Evolutionary conservation across 2,888 invertebrate species (phyloP).

Genomic region (Epinotia nisella): DNA sequence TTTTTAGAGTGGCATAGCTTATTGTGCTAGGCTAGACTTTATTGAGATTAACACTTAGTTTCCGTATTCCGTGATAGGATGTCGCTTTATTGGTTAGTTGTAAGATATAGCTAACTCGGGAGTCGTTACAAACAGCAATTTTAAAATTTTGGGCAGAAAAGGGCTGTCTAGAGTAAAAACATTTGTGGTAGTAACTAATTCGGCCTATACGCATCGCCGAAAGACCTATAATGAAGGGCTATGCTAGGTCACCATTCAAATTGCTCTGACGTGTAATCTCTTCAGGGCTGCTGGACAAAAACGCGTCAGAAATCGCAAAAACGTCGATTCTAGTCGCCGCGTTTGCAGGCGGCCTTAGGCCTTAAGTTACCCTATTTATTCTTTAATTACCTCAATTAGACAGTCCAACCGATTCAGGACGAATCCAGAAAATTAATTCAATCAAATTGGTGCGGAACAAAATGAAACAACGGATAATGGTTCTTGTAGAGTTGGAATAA

Average conservation of each 20-base stretch:
- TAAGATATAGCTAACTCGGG: conserved; percentile 21
- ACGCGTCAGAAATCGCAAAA: conserved; percentile 36
- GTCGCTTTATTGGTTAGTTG: conserved; percentile 34
- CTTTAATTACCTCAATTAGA: conserved; percentile 63
- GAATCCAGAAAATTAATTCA: conserved; percentile 17
- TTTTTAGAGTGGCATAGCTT: neutral
- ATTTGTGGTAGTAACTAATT: neutral
- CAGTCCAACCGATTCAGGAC: conserved; percentile 46
- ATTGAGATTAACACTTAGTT: conserved; percentile 27
- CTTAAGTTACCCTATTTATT: conserved; percentile 75
- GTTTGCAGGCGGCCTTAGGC: conserved; percentile 52
- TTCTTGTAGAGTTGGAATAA: neutral
- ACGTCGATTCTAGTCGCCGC: conserved; percentile 44
- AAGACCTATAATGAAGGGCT: neutral
- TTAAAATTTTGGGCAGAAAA: neutral
- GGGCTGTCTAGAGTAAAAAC: neutral
- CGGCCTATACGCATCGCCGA: neutral
- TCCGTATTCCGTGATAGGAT: conserved; percentile 12
- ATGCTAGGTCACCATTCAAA: neutral
- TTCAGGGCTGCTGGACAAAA: conserved; percentile 27
- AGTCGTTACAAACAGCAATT: neutral
- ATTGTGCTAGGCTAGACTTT: conserved; percentile 3
- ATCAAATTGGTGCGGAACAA: conserved; percentile 19
- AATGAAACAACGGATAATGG: conserved; percentile 3
- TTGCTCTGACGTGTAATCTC: conserved; percentile 38